These are phyloP conservation scores for Monomorium pharaonis DNA, from an alignment of 1,140 invertebrate genomes.

Conservation along the genomic window DNA sequence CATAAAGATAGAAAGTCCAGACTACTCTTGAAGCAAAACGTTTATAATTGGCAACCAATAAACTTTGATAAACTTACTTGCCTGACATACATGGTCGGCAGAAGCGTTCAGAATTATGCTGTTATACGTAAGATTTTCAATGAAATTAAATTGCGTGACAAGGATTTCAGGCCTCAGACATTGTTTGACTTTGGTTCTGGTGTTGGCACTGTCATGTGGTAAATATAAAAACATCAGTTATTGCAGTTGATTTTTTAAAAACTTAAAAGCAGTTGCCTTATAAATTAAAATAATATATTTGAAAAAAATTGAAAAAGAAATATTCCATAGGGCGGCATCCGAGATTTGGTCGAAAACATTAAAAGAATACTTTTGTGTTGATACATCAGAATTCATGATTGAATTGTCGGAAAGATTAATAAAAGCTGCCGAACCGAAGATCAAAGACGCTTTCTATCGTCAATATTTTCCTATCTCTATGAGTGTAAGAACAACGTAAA, in stretches of 20 bases:
- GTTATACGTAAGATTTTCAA: constrained; percentile 89
- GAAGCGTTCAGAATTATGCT: constrained; percentile 91
- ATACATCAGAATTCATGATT: constrained; percentile 92
- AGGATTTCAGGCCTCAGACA: constrained; percentile 90
- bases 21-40: constrained; percentile 85
- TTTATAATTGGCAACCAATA: constrained; percentile 91
- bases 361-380: constrained; percentile 93
- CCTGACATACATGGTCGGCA: constrained; percentile 89
- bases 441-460: constrained; percentile 89
- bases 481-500: constrained; percentile 81
- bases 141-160: constrained; percentile 89
- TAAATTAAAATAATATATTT: constrained; percentile 34
- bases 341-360: constrained; percentile 89
- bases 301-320: neutral
- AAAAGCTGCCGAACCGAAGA: constrained; percentile 85
- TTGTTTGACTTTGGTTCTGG: constrained; percentile 97
- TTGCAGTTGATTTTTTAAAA: neutral
- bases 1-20: constrained; percentile 77
- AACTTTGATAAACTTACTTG: constrained; percentile 88
- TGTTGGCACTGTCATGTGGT: constrained; percentile 93
- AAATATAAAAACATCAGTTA: constrained; percentile 68
- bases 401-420: constrained; percentile 91
- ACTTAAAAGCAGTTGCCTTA: no score
- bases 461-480: constrained; percentile 92
- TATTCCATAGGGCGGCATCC: constrained; percentile 89